Percentiles rank a stretch among this genome's conserved stretches.
These are phyloP conservation scores for Bathynomus jamesi DNA, from an alignment of 1,140 invertebrate species.

Conservation along the genomic window DNA sequence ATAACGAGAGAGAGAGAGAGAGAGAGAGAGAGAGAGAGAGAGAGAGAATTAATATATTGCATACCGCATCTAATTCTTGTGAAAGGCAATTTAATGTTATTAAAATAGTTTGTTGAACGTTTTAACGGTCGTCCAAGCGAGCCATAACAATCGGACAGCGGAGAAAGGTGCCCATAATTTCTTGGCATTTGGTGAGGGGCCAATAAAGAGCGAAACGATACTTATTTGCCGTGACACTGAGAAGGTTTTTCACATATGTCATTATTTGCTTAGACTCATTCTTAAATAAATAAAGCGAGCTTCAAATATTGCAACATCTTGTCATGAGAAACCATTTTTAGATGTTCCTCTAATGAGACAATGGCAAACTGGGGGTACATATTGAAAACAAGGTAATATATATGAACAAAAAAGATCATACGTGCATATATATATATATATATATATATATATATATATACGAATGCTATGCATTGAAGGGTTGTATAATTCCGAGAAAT, in stretches of 20 bases:
- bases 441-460: not conserved
- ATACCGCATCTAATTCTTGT: too few relatives aligned
- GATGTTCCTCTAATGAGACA: not conserved
- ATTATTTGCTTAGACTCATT: not conserved
- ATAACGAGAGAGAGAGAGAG: too few relatives aligned
- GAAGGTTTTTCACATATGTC: not conserved
- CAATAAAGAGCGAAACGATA: not conserved
- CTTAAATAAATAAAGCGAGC: not conserved
- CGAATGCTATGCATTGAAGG: not conserved
- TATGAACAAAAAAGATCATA: not conserved
- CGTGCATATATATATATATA: not conserved
- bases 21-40: too few relatives aligned
- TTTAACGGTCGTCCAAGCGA: too few relatives aligned
- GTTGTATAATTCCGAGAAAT: too few relatives aligned
- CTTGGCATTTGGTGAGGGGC: too few relatives aligned
- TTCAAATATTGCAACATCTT: not conserved
- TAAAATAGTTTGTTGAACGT: too few relatives aligned
- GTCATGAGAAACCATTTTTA: not conserved
- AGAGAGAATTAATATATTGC: too few relatives aligned
- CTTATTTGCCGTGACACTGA: not conserved
- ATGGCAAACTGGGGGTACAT: not conserved
- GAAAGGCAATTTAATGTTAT: too few relatives aligned
- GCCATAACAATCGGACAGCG: too few relatives aligned
- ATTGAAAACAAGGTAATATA: not conserved
- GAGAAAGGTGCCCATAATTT: too few relatives aligned